These are phyloP conservation scores for Diarsia dahlii DNA, from an alignment of 2,888 invertebrate species.

Conservation along the genomic window DNA sequence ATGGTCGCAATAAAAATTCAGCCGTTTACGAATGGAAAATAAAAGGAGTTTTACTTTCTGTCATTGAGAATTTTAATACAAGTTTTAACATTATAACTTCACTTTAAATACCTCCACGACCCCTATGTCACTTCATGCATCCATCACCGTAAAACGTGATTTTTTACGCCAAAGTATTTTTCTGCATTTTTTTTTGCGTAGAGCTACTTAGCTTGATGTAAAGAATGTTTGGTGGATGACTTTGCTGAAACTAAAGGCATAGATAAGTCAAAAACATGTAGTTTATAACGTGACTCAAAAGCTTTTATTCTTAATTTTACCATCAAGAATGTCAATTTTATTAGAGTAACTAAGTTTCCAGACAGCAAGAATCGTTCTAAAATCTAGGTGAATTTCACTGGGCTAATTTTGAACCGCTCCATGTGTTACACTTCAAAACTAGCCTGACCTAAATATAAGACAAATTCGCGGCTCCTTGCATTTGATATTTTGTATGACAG, in stretches of 20 bases:
- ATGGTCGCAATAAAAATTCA: neutral
- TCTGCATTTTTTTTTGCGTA: no score
- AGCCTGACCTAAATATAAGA: slow-evolving; percentile 15
- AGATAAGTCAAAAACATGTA: neutral
- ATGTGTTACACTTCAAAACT: slow-evolving; percentile 20
- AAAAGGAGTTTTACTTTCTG: neutral
- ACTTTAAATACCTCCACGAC: no score
- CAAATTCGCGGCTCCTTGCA: neutral
- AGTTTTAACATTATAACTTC: no score
- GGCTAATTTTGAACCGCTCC: slow-evolving; percentile 25
- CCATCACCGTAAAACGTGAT: no score
- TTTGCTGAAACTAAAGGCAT: neutral
- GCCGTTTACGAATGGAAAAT: neutral
- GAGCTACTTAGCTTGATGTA: no score
- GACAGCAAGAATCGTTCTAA: neutral
- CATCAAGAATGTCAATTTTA: neutral
- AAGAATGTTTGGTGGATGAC: no score
- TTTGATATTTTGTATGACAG: neutral
- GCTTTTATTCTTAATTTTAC: neutral
- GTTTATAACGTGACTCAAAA: neutral
- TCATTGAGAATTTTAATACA: no score
- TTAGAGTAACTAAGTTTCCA: neutral
- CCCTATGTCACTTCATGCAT: no score
- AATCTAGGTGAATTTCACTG: slow-evolving; percentile 23
- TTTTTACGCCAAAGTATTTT: no score